Base-by-base conservation (phyloP, 2,113 vertebrate genomes). In the Oreochromis tanganicae region DNA sequence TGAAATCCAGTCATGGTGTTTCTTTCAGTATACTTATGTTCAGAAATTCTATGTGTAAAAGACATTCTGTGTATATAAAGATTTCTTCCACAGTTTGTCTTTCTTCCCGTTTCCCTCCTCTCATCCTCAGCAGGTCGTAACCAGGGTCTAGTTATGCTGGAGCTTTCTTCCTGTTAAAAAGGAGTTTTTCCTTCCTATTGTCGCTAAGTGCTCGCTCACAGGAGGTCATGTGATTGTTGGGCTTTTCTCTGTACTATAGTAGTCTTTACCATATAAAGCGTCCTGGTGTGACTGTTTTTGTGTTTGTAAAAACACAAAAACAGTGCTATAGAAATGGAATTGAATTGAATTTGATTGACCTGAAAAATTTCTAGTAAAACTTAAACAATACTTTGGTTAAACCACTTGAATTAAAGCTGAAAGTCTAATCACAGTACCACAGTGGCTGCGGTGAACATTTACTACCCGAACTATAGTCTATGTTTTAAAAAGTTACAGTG, bases 121-220 rank as follows among this genome's bases (percentile, higher is more conserved):
- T 66, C 61, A 38, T 38, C 61, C 2, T 66, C 32, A 66, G 61
- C 6, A 66, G 32, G 17, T 66, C 0, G 6, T 5, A 38, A 5
- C 32, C 10, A 19, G 10, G 34, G 19, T 38, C 61, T 66, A 34
- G 1, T 38, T 38, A 38, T 66, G 34, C 2, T 13, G 19, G 19
- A 38, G 19, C 19, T 8, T 66, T 66, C 61, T 66, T 66, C 6
- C 34, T 38, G 61, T 66, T 38, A 38, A 66, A 66, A 66, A 66
- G 3, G 19, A 66, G 61, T 66, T 66, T 66, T 21, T 66, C 0
- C 61, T 38, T 66, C 34, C 61, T 19, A 0, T 8, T 66, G 61
- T 66, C 19, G 0, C 19, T 1, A 66, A 8, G 19, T 66, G 61
- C 12, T 6, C 38, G 19, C 19, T 13, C 19, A 0, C 2, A 66